Conservation (phyloP, 2,888 invertebrate species). For the Shargacucullia verbasci region DNA sequence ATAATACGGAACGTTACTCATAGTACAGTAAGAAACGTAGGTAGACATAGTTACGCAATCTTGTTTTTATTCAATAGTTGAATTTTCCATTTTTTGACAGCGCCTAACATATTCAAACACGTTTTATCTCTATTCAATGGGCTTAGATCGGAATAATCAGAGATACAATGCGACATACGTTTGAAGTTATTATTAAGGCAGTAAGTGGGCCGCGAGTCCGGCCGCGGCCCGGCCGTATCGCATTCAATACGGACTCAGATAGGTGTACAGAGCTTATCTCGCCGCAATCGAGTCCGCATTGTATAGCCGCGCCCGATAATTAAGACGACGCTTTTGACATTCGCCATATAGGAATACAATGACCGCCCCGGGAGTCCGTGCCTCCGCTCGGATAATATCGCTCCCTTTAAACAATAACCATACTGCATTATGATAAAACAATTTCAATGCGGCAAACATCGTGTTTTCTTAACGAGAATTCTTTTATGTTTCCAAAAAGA, state of each 20-base stretch:
- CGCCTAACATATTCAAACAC: conserved; percentile 71
- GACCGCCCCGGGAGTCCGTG: conserved; percentile 84
- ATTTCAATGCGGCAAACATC: conserved; percentile 85
- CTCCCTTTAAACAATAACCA: conserved; percentile 86
- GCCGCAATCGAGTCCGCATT: conserved; percentile 87
- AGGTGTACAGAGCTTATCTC: conserved; percentile 85
- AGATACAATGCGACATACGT: conserved; percentile 86
- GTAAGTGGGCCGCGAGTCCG: conserved; percentile 74
- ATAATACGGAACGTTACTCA: conserved; percentile 35
- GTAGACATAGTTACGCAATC: conserved; percentile 20
- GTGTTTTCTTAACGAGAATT: conserved; percentile 84
- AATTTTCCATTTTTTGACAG: conserved; percentile 63
- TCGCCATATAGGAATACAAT: conserved; percentile 89
- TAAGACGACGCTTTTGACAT: conserved; percentile 89
- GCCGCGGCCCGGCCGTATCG: conserved; percentile 66
- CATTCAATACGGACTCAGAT: conserved; percentile 82
- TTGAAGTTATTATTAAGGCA: conserved; percentile 86
- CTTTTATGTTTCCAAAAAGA: conserved; percentile 69
- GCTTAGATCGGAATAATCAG: conserved; percentile 85
- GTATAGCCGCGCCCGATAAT: conserved; percentile 87
- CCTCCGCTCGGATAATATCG: conserved; percentile 84
- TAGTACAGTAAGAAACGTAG: conserved; percentile 25
- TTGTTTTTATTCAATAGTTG: conserved; percentile 33
- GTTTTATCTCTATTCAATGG: conserved; percentile 82
- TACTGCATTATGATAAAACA: conserved; percentile 87